Evolutionary conservation across 2,113 vertebrate species (phyloP).

Genomic region (Brachyistius frenatus): DNA sequence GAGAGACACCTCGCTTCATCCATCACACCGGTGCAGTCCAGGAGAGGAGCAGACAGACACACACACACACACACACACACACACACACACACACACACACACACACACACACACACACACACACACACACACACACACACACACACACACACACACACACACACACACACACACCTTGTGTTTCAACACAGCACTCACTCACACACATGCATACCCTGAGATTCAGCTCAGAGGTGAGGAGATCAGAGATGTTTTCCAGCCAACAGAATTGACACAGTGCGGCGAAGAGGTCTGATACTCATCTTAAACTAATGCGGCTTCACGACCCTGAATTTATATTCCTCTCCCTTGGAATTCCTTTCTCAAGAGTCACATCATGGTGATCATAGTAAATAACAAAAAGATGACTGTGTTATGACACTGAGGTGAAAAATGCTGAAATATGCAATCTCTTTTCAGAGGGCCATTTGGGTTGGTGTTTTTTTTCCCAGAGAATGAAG

Average conservation of each 20-base stretch:
- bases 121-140: not conserved
- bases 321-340: not conserved
- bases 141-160: not conserved
- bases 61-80: constrained; percentile 1
- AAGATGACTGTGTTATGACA: not conserved
- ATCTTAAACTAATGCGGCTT: constrained; percentile 29
- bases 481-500: not conserved
- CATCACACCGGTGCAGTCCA: constrained; percentile 63
- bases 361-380: not conserved
- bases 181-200: not conserved
- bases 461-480: too few species aligned
- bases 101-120: constrained; percentile 19
- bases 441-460: not conserved
- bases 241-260: constrained; percentile 41
- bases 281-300: constrained; percentile 17
- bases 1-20: constrained; percentile 70
- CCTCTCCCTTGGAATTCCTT: not conserved
- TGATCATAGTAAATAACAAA: not conserved
- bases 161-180: not conserved
- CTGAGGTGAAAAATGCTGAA: not conserved
- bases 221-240: constrained; percentile 33
- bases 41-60: constrained; percentile 38
- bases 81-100: not conserved
- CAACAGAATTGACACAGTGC: constrained; percentile 26
- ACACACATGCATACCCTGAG: not conserved